These are phyloP conservation scores for Paralichthys olivaceus DNA, from an alignment of 2,113 vertebrate species.

Conservation along the genomic window DNA sequence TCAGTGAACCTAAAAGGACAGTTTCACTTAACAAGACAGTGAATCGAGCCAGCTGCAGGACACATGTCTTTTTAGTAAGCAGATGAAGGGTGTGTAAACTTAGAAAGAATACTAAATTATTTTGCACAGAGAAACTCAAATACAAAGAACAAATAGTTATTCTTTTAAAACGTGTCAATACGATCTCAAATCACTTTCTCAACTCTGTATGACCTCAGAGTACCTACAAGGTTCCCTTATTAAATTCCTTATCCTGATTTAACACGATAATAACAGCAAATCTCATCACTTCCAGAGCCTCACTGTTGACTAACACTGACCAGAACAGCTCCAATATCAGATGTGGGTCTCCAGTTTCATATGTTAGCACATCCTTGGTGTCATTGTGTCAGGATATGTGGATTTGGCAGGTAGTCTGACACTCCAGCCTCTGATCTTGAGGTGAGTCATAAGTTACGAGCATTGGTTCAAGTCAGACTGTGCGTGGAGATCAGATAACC, in stretches of 20 bases:
- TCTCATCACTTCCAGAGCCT: neutral
- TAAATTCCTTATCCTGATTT: neutral
- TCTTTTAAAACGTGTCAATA: neutral
- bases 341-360: constrained; percentile 19
- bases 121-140: too few relatives aligned
- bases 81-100: too few relatives aligned
- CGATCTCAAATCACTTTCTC: neutral
- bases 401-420: constrained; percentile 51
- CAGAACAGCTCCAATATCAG: constrained; percentile 30
- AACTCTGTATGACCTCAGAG: neutral
- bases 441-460: constrained; percentile 52
- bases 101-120: too few relatives aligned
- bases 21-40: too few relatives aligned
- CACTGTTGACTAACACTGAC: constrained; percentile 38
- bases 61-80: too few relatives aligned
- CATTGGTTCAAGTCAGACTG: constrained; percentile 45
- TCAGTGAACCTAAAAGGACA: too few relatives aligned
- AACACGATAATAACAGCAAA: constrained; percentile 16
- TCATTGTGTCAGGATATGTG: constrained; percentile 32
- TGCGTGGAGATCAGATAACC: constrained; percentile 68
- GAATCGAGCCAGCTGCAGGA: too few relatives aligned
- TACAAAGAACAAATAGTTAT: too few relatives aligned
- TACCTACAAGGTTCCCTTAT: neutral
- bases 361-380: constrained; percentile 19
- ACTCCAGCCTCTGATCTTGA: constrained; percentile 46